Base-by-base conservation (phyloP, 2,888 invertebrate genomes). In the Parnassius orleans region DNA sequence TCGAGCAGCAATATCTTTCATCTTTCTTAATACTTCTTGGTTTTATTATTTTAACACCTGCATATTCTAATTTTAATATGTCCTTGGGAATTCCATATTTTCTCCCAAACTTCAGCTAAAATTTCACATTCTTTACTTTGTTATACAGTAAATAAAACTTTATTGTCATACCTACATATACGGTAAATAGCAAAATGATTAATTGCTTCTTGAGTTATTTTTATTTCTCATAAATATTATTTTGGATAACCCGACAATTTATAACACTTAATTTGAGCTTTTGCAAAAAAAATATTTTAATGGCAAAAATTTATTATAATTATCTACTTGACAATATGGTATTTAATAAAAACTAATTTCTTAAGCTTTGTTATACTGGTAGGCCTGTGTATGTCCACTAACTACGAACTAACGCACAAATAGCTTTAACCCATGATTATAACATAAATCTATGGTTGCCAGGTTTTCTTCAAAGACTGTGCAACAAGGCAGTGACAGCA, bases 401-500 rank as follows among this genome's bases (percentile, higher is more conserved):
- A 9, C 9, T 53, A 41, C 9, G 3, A 41, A 41, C 53, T 53
- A 53, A 53, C 12, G 3, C 12, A 41, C 53, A n/a, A 12, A n/a
- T 2, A 43, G 3, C 10, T 10, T 14, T 10, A 53, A 43, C 15
- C 53, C 1, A 43, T 15, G 19, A 19, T 24, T 51, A 46, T 51
- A 57, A 33, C 43, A 44, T 51, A 11, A 14, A 48, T 42, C 12
- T 66, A 60, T 64, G 53, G 64, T 59, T 73, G 77, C 80, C 93
- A 96, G 96, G 95, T 91, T 98, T 98, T 94, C 95, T 97, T 89
- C 95, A 95, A 93, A 95, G 94, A 93, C 95, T 98, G 94, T 95
- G 95, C 89, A 95, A 94, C 72, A 82, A 83, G 68, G 73, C 64
- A 55, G 79, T 68, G 58, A 80, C 73, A 58, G 78, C 71, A 61